Conservation (phyloP, 2,888 invertebrate genomes). For the Mongoloraphidia duomilia region DNA sequence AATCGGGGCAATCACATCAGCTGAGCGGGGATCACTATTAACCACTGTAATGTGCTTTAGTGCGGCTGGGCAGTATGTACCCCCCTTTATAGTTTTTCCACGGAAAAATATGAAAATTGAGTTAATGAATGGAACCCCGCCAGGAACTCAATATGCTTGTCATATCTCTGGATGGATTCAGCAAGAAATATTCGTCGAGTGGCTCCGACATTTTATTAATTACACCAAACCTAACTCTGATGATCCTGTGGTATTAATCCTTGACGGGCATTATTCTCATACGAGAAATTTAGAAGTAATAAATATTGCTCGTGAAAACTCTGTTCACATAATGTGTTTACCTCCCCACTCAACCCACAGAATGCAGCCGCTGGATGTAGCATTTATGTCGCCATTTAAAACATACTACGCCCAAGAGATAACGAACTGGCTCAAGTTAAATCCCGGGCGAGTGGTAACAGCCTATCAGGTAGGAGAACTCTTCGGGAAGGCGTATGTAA, state of each 20-base stretch:
- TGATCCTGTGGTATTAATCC: neutral
- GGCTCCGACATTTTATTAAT: slow-evolving; percentile 23
- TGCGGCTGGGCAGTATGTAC: slow-evolving; percentile 20
- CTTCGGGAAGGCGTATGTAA: slow-evolving; percentile 15
- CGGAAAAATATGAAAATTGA: slow-evolving; percentile 20
- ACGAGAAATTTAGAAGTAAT: neutral
- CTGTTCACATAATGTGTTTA: slow-evolving; percentile 18
- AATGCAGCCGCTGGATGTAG: slow-evolving; percentile 19
- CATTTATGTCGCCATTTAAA: slow-evolving; percentile 16
- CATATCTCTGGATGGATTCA: slow-evolving; percentile 23
- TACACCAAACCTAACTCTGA: neutral
- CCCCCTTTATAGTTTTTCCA: slow-evolving; percentile 22
- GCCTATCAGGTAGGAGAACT: slow-evolving; percentile 15
- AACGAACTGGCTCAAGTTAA: slow-evolving; percentile 12
- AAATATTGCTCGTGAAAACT: neutral
- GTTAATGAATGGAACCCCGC: slow-evolving; percentile 20
- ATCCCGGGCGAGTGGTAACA: slow-evolving; percentile 17
- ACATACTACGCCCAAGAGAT: slow-evolving; percentile 17
- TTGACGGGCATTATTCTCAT: neutral
- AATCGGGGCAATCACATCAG: slow-evolving; percentile 16
- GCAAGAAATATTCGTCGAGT: slow-evolving; percentile 19
- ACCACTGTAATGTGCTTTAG: slow-evolving; percentile 20
- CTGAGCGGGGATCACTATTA: slow-evolving; percentile 17
- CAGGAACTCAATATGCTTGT: slow-evolving; percentile 16
- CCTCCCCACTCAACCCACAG: slow-evolving; percentile 20